Percentiles rank a stretch among this genome's conserved stretches.
These are phyloP conservation scores for Threskiornis aethiopicus DNA, from an alignment of 2,797 vertebrate genomes.

Conservation along the genomic window DNA sequence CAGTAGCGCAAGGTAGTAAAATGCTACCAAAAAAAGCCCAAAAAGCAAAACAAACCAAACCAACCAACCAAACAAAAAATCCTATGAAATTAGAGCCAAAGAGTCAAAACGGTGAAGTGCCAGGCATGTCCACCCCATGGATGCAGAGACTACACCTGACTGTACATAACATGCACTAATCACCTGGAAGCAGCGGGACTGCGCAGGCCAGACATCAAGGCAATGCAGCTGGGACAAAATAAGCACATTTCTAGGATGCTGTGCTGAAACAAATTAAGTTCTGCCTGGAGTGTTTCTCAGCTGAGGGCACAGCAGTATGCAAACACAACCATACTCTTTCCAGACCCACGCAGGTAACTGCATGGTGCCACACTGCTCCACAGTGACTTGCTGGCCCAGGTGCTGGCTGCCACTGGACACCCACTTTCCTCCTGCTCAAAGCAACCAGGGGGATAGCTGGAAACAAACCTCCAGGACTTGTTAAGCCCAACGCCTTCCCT, in stretches of 20 bases:
- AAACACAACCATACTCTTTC: background rate
- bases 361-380: background rate
- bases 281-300: background rate
- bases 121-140: rapidly evolving
- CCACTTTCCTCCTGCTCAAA: background rate
- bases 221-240: background rate
- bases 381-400: rapidly evolving
- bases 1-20: background rate
- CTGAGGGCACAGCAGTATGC: background rate
- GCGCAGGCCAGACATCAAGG: background rate
- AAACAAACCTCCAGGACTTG: background rate
- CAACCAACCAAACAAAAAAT: background rate
- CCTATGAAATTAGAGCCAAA: background rate
- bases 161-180: rapidly evolving
- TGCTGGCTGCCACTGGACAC: background rate
- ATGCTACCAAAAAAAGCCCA: background rate
- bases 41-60: background rate
- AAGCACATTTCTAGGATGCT: background rate
- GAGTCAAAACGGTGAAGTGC: background rate
- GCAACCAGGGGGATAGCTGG: background rate
- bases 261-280: background rate
- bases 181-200: background rate
- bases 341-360: background rate
- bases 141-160: background rate
- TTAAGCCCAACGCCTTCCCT: background rate